phyloP scores from a whole-genome alignment of 1,140 invertebrate genomes.

The Holcopasites calliopsidis region DNA sequence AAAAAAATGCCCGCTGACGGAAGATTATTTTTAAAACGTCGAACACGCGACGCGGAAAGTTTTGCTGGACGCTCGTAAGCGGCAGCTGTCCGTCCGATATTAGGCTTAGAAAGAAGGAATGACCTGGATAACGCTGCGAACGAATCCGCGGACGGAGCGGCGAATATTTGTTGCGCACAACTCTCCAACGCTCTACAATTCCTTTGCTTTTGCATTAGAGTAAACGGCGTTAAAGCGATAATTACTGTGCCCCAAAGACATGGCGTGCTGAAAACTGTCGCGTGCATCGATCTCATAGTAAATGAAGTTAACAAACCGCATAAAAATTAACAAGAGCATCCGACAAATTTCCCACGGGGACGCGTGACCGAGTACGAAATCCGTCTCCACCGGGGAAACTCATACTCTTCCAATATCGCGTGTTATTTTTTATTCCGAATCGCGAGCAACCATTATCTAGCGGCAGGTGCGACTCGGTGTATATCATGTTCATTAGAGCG shows the following conservation, averaged over 20 bases:
- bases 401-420: neutral
- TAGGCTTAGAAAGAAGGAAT: too few relatives aligned
- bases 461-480: conserved; percentile 3
- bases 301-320: too few relatives aligned
- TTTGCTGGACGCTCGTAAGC: neutral
- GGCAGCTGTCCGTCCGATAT: neutral
- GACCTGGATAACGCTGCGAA: neutral
- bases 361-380: too few relatives aligned
- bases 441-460: neutral
- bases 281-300: too few relatives aligned
- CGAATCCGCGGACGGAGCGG: too few relatives aligned
- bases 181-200: neutral
- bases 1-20: conserved; percentile 7
- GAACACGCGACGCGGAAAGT: neutral
- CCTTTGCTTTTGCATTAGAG: neutral
- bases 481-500: conserved; percentile 10
- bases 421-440: neutral
- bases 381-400: neutral
- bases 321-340: too few relatives aligned
- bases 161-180: neutral
- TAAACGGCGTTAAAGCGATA: too few relatives aligned
- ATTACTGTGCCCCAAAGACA: too few relatives aligned
- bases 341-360: too few relatives aligned
- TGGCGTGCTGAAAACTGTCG: too few relatives aligned
- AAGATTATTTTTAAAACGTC: conserved; percentile 27